Conservation (phyloP, 2,888 invertebrate species). For the Drosophila maculinotata region DNA sequence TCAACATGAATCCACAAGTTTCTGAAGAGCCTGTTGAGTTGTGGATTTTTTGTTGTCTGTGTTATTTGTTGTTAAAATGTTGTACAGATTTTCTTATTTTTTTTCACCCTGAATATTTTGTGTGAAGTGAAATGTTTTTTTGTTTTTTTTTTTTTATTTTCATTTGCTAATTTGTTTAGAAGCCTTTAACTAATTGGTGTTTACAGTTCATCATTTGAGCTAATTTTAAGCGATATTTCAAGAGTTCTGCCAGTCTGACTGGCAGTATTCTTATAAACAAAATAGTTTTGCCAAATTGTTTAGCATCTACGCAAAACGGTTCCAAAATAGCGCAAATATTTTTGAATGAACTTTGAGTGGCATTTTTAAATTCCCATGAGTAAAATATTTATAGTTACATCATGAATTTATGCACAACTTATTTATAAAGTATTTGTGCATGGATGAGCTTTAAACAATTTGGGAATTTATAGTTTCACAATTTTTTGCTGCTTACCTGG, state of each 20-base stretch:
- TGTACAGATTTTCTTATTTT: slow-evolving; percentile 19
- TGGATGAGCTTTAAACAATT: slow-evolving; percentile 1
- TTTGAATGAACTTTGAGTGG: slow-evolving; percentile 26
- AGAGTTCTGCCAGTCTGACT: slow-evolving; percentile 6
- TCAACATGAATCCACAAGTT: slow-evolving; percentile 73
- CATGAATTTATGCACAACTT: not conserved
- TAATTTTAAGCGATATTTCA: slow-evolving; percentile 39
- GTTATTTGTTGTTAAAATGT: slow-evolving; percentile 39
- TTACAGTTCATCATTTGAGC: slow-evolving; percentile 57
- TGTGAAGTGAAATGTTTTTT: slow-evolving; percentile 46
- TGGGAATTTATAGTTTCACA: not conserved
- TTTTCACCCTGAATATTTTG: slow-evolving; percentile 28
- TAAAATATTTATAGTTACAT: slow-evolving; percentile 24
- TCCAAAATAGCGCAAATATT: slow-evolving; percentile 27
- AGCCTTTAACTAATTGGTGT: slow-evolving; percentile 62
- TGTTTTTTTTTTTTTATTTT: slow-evolving; percentile 25
- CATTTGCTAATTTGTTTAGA: slow-evolving; percentile 66
- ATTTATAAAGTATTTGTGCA: slow-evolving; percentile 5
- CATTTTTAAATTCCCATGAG: slow-evolving; percentile 26
- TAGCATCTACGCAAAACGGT: not conserved
- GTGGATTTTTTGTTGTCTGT: slow-evolving; percentile 7
- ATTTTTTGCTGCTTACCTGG: slow-evolving; percentile 85
- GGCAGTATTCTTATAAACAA: slow-evolving; percentile 24
- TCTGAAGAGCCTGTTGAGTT: slow-evolving; percentile 51
- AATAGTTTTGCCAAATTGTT: slow-evolving; percentile 20